A percentile compares a stretch with the other conserved stretches of the same genome.
Evolutionary conservation across 2,797 vertebrate species (phyloP).

Genomic region (Picus viridis): DNA sequence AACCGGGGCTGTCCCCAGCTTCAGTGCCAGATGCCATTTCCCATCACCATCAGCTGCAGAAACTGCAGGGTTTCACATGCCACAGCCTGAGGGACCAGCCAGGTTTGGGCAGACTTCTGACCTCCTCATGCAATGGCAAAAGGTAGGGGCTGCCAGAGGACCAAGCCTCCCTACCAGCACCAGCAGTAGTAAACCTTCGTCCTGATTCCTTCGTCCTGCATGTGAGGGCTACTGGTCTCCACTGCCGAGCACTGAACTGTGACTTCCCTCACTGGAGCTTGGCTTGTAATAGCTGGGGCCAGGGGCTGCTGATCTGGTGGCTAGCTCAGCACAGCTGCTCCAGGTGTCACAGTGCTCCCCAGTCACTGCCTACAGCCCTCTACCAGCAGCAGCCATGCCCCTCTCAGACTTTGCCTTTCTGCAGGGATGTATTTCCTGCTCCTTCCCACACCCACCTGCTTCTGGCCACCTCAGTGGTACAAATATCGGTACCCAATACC

Average conservation of each 20-base stretch:
- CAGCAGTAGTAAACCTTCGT: background rate
- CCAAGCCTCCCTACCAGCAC: background rate
- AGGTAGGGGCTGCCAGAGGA: background rate
- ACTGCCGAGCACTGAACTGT: background rate
- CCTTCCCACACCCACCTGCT: background rate
- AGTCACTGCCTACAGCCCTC: background rate
- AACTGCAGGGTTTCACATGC: background rate
- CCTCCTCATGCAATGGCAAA: background rate
- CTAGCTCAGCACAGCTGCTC: background rate
- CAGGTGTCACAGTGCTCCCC: background rate
- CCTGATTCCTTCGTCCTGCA: background rate
- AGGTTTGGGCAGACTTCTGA: background rate
- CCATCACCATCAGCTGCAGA: background rate
- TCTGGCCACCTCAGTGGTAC: background rate
- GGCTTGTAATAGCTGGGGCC: background rate
- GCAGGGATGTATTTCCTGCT: background rate
- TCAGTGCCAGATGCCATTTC: rapidly evolving
- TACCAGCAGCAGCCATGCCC: background rate
- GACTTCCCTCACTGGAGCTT: background rate
- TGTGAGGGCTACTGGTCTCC: rapidly evolving
- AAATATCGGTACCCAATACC: background rate
- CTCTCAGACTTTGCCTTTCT: background rate
- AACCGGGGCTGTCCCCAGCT: background rate
- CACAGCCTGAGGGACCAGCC: background rate
- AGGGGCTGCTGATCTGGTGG: background rate